Evolutionary conservation across 2,888 invertebrate genomes (phyloP).

Genomic region (Chloroclysta siterata): DNA sequence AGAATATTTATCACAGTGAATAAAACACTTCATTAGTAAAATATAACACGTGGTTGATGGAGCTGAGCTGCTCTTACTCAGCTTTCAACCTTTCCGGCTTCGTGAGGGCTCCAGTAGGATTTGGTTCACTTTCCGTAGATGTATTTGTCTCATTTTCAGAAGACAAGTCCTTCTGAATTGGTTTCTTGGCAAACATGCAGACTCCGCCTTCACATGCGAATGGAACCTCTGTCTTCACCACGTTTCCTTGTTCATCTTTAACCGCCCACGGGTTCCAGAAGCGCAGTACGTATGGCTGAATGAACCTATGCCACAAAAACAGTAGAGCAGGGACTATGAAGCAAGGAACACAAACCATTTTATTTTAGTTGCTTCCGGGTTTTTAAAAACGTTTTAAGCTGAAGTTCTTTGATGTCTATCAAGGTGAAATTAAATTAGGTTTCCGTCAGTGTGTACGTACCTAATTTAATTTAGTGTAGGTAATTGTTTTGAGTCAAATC

Average conservation of each 20-base stretch:
- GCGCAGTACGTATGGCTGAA: constrained; percentile 91
- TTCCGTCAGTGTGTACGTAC: too few relatives aligned
- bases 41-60: too few relatives aligned
- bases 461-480: too few relatives aligned
- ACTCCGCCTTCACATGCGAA: constrained; percentile 86
- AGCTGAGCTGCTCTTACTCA: constrained; percentile 21
- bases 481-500: too few relatives aligned
- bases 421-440: too few relatives aligned
- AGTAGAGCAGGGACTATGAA: constrained; percentile 93
- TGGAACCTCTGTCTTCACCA: constrained; percentile 84
- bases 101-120: constrained; percentile 8
- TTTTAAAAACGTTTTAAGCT: background rate
- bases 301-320: constrained; percentile 92
- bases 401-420: background rate
- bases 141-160: constrained; percentile 42
- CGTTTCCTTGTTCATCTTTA: constrained; percentile 86
- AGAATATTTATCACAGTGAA: background rate
- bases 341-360: constrained; percentile 94
- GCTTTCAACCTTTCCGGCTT: constrained; percentile 33
- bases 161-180: constrained; percentile 44
- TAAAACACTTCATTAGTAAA: too few relatives aligned
- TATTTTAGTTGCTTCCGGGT: constrained; percentile 29
- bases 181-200: constrained; percentile 69
- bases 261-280: constrained; percentile 93
- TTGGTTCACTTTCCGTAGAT: constrained; percentile 25